Evolutionary conservation across 1,140 invertebrate genomes (phyloP).

Genomic region (Drosophila obscura): DNA sequence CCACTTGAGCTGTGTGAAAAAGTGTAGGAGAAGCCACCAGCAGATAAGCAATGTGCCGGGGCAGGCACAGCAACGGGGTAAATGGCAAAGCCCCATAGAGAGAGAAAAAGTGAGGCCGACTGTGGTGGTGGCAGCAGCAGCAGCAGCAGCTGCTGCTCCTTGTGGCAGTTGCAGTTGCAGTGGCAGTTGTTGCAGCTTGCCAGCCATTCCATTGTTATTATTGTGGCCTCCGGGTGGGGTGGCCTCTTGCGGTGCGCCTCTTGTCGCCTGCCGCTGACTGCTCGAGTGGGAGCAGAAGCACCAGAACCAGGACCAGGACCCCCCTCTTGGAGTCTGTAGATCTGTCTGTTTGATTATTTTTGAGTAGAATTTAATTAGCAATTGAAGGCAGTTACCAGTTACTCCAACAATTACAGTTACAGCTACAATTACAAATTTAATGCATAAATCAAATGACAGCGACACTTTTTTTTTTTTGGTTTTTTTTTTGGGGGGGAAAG

Average conservation of each 20-base stretch:
- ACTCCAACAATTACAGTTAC: too few species aligned
- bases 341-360: slow-evolving; percentile 54
- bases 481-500: slow-evolving; percentile 12
- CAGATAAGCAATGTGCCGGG: slow-evolving; percentile 26
- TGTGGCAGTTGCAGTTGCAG: slow-evolving; percentile 23
- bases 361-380: slow-evolving; percentile 60
- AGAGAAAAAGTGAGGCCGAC: too few species aligned
- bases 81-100: slow-evolving; percentile 42
- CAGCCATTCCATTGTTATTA: slow-evolving; percentile 36
- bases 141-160: background rate
- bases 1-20: slow-evolving; percentile 67
- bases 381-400: slow-evolving; percentile 27
- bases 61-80: slow-evolving; percentile 27
- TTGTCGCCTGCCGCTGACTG: slow-evolving; percentile 13
- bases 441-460: slow-evolving; percentile 51
- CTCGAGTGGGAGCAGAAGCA: slow-evolving; percentile 33
- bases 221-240: slow-evolving; percentile 26
- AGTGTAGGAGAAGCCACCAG: slow-evolving; percentile 33
- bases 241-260: background rate
- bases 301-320: background rate
- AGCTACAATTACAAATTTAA: slow-evolving; percentile 24
- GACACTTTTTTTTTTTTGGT: background rate
- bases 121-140: too few species aligned
- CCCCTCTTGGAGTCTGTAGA: slow-evolving; percentile 16
- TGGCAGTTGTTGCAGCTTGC: background rate